Conservation (phyloP, 2,113 vertebrate species). For the Okapia johnstoni region DNA sequence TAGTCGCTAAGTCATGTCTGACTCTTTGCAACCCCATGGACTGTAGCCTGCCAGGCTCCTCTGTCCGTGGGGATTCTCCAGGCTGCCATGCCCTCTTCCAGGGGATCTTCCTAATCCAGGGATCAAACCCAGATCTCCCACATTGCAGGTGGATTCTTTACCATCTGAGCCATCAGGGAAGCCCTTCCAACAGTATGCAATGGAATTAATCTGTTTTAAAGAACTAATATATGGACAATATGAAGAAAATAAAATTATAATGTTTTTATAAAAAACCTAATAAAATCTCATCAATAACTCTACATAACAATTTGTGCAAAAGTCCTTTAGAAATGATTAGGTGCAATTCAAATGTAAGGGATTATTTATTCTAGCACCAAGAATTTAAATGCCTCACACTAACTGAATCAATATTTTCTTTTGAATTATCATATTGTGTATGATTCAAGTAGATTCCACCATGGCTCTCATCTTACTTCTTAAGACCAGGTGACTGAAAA, state of each 20-base stretch:
- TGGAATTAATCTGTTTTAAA: neutral
- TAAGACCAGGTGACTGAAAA: neutral
- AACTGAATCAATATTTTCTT: slow-evolving; percentile 14
- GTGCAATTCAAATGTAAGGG: neutral
- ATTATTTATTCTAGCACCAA: neutral
- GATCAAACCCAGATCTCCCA: neutral
- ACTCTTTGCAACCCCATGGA: neutral
- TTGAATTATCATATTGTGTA: neutral
- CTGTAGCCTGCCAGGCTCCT: neutral
- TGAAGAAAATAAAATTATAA: neutral
- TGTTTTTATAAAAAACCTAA: slow-evolving; percentile 6
- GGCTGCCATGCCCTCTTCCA: neutral
- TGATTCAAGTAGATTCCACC: neutral
- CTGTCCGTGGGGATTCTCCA: neutral
- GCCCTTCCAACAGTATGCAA: neutral
- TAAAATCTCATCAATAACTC: slow-evolving; percentile 8
- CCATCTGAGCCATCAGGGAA: neutral
- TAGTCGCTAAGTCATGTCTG: neutral
- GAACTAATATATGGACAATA: neutral
- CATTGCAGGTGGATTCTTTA: neutral
- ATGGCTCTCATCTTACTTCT: neutral
- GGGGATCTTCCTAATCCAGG: neutral
- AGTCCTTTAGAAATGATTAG: slow-evolving; percentile 5
- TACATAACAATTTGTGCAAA: neutral
- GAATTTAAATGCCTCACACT: neutral